A percentile compares a stretch with the other conserved stretches of the same genome.
phyloP scores from a whole-genome alignment of 2,113 vertebrate genomes.

The Nyctibius bracteatus region DNA sequence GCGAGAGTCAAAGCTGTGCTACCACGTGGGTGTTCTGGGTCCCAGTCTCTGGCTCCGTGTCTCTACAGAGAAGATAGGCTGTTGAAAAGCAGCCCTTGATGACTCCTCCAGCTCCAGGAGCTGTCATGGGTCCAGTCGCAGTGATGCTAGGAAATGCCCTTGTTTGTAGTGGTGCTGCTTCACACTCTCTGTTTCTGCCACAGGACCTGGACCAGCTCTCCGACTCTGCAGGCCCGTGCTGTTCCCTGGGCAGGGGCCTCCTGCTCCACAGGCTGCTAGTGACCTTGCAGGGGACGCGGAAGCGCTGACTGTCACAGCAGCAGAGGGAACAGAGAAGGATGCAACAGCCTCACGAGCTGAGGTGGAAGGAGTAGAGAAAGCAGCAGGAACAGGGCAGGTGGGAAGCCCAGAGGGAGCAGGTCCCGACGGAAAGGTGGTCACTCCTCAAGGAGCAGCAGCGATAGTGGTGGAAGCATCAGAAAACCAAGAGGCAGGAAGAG shows the following conservation, averaged over 20 bases:
- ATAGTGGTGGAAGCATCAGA: not conserved
- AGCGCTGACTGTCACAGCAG: not conserved
- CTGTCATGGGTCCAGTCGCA: not conserved
- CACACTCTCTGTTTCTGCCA: not conserved
- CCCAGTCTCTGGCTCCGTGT: not conserved
- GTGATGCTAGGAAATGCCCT: not conserved
- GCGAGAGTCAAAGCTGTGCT: not conserved
- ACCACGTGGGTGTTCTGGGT: rapidly evolving
- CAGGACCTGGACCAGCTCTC: not conserved
- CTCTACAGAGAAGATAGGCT: not conserved
- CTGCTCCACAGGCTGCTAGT: not conserved
- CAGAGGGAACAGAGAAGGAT: not conserved
- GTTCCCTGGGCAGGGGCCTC: not conserved
- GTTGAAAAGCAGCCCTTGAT: not conserved
- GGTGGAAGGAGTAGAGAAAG: not conserved
- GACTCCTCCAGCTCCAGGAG: not conserved
- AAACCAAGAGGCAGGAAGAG: not conserved
- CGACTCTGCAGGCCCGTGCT: rapidly evolving
- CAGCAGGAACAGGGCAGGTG: not conserved
- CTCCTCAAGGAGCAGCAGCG: not conserved
- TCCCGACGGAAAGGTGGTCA: not conserved
- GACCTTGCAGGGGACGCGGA: not conserved
- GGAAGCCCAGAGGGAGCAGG: not conserved
- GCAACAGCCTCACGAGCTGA: rapidly evolving
- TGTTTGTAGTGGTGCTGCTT: not conserved